phyloP scores from a whole-genome alignment of 2,113 vertebrate genomes.

The Anser cygnoides region DNA sequence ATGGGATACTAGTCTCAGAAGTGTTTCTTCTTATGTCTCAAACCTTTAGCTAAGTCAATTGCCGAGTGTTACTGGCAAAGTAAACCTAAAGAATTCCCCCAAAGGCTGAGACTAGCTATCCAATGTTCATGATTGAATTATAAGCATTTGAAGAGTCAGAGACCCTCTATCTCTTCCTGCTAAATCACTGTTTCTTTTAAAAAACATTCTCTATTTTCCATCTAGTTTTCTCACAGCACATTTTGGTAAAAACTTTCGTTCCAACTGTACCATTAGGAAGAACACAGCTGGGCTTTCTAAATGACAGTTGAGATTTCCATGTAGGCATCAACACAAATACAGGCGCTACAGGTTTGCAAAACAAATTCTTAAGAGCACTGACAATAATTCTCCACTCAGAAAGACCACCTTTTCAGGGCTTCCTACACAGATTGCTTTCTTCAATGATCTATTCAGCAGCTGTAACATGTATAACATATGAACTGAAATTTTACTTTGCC shows the following conservation, averaged over 20 bases:
- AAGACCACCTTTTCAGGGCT: neutral
- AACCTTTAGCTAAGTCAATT: neutral
- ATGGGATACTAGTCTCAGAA: neutral
- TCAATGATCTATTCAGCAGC: neutral
- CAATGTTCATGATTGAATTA: neutral
- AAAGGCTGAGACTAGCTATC: neutral
- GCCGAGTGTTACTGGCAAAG: neutral
- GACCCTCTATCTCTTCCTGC: neutral
- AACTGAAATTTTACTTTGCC: neutral
- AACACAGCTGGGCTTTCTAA: neutral
- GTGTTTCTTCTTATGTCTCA: neutral
- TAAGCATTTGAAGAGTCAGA: neutral
- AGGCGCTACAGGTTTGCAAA: neutral
- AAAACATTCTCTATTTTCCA: neutral
- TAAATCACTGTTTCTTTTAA: neutral
- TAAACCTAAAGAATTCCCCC: neutral
- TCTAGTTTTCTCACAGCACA: neutral
- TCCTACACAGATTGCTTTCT: neutral
- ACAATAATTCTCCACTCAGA: neutral
- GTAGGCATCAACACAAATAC: neutral
- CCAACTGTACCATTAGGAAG: neutral
- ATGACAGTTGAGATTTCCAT: neutral
- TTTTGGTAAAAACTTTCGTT: neutral
- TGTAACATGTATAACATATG: neutral
- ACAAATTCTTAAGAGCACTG: neutral